A percentile compares a stretch with the other conserved stretches of the same genome.
phyloP scores from a whole-genome alignment of 1,140 invertebrate species.

The Bombus polaris region DNA sequence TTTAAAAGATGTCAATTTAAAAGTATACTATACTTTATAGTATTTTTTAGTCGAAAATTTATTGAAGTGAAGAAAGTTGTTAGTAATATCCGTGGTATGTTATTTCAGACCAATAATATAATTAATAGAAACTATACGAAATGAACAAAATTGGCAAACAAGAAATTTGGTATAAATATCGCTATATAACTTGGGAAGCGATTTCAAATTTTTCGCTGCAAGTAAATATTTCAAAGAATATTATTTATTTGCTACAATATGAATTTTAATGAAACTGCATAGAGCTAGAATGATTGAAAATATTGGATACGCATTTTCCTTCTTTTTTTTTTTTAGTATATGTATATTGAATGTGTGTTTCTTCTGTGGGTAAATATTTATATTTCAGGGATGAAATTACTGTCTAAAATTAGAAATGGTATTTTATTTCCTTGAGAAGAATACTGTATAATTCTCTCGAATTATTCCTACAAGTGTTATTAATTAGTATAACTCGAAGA shows the following conservation, averaged over 20 bases:
- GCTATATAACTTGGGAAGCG: no score
- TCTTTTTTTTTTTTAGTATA: no score
- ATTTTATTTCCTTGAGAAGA: background rate
- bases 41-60: no score
- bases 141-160: background rate
- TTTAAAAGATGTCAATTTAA: background rate
- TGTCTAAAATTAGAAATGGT: background rate
- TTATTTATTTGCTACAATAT: background rate
- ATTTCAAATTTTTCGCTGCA: background rate
- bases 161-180: background rate
- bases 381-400: no score
- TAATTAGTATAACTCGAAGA: background rate
- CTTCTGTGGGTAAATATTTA: no score
- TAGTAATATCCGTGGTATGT: no score
- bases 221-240: background rate
- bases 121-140: background rate
- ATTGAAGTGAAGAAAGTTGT: no score
- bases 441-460: background rate
- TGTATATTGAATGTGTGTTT: no score
- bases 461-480: background rate
- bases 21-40: no score
- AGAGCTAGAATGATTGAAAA: background rate
- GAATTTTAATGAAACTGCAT: background rate
- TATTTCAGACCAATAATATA: no score
- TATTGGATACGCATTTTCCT: background rate